Percentiles rank a stretch among this genome's conserved stretches.
These are phyloP conservation scores for Scaptomyza graminum DNA, from an alignment of 1,140 invertebrate species.

Conservation along the genomic window DNA sequence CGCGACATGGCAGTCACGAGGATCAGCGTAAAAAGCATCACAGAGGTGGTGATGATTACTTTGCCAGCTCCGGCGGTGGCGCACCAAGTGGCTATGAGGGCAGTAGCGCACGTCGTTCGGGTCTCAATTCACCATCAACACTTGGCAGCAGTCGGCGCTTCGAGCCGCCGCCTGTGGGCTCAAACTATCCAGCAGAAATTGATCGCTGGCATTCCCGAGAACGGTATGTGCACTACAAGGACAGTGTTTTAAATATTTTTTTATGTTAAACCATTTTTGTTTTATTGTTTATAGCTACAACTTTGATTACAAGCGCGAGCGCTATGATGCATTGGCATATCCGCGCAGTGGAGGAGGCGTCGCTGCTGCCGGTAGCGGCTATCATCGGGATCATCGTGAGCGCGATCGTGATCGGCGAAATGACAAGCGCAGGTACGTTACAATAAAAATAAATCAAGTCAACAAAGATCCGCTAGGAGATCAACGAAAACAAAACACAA, in stretches of 20 bases:
- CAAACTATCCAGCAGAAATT: constrained; percentile 58
- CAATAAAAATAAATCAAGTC: background rate
- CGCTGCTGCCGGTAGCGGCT: constrained; percentile 38
- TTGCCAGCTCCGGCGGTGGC: constrained; percentile 38
- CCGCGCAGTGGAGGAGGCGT: constrained; percentile 43
- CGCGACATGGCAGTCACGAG: constrained; percentile 55
- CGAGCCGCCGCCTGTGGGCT: constrained; percentile 49
- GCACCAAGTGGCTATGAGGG: constrained; percentile 55
- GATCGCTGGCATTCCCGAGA: constrained; percentile 70
- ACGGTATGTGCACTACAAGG: constrained; percentile 44
- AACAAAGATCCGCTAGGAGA: no score
- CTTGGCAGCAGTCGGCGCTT: constrained; percentile 51
- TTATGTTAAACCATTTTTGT: background rate
- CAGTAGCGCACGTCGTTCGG: constrained; percentile 40
- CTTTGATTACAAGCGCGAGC: constrained; percentile 76
- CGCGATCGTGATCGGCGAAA: constrained; percentile 85
- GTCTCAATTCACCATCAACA: constrained; percentile 61
- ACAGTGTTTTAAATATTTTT: background rate
- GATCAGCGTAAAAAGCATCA: constrained; percentile 74
- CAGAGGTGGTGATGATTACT: constrained; percentile 61
- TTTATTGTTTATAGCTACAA: constrained; percentile 51
- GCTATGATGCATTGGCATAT: constrained; percentile 71
- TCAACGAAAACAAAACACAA: no score
- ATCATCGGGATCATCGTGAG: constrained; percentile 84
- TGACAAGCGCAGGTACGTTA: constrained; percentile 85